Evolutionary conservation across 2,797 vertebrate genomes (phyloP), one percentile per base, ranked within the genome.

Genomic region (Macropus fuliginosus): DNA sequence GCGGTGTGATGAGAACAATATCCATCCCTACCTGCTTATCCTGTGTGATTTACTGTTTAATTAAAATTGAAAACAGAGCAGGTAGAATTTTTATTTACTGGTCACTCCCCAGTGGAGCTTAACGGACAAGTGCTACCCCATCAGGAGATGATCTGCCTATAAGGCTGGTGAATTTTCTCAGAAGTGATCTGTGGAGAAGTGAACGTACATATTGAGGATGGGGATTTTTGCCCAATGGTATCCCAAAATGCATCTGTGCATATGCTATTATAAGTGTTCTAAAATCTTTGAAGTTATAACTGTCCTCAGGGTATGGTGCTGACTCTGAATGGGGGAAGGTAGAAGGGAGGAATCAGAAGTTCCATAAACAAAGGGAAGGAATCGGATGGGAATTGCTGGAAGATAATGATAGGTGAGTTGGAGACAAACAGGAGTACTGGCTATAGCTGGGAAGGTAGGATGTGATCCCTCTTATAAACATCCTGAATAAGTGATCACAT

Each of bases 401-500:
- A 2, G 40, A 9, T 46, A 46, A 40, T 46, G 6, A 8, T 24
- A 81, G 21, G 2, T 24, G 18, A 81, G n/a, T 92, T 50, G 54
- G 29, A 59, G 46, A 40, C 9, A 93, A 11, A 14, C 31, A 50
- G 27, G 27, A 57, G 4, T 66, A 46, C 11, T 54, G 18, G 46
- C 29, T n/a, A 56, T 93, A 92, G 87, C 55, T 87, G 93, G 29
- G 81, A 92, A 94, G 56, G 14, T n/a, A 11, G 14, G n/a, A 81
- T 40, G 8, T 31, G 31, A 28, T 28, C 8, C 92, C 0, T 59
- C 50, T 52, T 54, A 29, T 27, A 54, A 24, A 5, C 9, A 55
- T 54, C 24, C 52, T 87, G 81, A 91, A 74, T 89, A 59, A 0
- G 29, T 59, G 56, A 16, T 57, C 90, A 59, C 8, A 56, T 50